These are phyloP conservation scores for Drosophila aldrichi DNA, from an alignment of 2,888 invertebrate species.

Conservation along the genomic window DNA sequence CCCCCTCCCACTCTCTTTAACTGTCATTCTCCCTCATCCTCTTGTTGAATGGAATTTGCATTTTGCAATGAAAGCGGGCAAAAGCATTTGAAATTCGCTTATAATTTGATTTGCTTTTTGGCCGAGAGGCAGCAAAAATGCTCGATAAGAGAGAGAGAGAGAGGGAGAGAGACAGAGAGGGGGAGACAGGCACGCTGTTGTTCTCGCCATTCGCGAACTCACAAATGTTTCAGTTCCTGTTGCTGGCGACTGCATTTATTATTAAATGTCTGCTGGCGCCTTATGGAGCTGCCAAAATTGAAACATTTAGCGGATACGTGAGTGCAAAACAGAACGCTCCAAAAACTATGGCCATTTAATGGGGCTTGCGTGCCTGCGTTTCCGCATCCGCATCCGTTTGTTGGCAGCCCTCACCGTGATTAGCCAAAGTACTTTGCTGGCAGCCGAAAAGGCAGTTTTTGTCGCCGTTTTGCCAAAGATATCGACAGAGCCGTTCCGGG, in stretches of 20 bases:
- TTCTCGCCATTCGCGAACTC: conserved; percentile 42
- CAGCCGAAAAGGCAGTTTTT: conserved; percentile 28
- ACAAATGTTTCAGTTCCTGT: conserved; percentile 29
- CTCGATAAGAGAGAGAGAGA: conserved; percentile 32
- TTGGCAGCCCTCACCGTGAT: conserved; percentile 61
- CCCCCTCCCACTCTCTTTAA: background rate
- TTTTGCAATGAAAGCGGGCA: conserved; percentile 63
- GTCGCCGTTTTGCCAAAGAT: conserved; percentile 14
- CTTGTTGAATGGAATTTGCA: conserved; percentile 73
- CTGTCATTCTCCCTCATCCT: no score
- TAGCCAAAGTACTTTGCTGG: conserved; percentile 68
- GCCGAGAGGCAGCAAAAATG: conserved; percentile 46
- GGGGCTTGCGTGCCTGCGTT: conserved; percentile 51
- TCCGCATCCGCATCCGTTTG: conserved; percentile 53
- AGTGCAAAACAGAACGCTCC: conserved; percentile 25
- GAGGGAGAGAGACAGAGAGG: no score
- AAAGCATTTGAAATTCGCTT: conserved; percentile 72
- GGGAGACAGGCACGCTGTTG: conserved; percentile 38
- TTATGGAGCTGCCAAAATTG: conserved; percentile 75
- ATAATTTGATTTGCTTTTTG: conserved; percentile 74
- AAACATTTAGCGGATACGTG: conserved; percentile 73
- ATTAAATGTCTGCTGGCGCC: conserved; percentile 67
- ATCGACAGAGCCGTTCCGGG: conserved; percentile 1
- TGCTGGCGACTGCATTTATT: conserved; percentile 58
- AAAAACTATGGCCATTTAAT: conserved; percentile 39